A percentile compares a stretch with the other conserved stretches of the same genome.
These are phyloP conservation scores for Cryptotermes secundus DNA, from an alignment of 1,140 invertebrate species.

Conservation along the genomic window DNA sequence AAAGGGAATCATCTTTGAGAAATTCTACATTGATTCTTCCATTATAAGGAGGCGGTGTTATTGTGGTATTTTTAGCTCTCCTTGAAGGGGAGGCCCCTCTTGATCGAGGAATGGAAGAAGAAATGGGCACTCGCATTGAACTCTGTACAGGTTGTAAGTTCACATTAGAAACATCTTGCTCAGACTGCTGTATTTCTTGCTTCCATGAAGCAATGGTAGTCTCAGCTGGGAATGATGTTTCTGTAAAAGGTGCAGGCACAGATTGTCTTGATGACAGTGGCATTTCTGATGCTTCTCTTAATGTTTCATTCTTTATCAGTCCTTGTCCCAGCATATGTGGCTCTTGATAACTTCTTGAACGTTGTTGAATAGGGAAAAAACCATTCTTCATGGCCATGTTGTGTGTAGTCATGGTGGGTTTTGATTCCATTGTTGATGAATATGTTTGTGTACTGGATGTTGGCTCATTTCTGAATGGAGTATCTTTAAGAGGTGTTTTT, in stretches of 20 bases:
- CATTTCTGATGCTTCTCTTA: too few relatives aligned
- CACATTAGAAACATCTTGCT: not conserved
- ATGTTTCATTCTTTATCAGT: not conserved
- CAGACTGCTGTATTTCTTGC: not conserved
- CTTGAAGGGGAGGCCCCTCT: not conserved
- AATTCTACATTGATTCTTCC: not conserved
- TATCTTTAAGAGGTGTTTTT: not conserved
- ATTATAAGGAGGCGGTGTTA: not conserved
- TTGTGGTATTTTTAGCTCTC: not conserved
- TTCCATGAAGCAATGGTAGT: not conserved
- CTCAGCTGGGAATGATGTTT: not conserved
- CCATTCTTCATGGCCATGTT: not conserved
- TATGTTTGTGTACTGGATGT: not conserved
- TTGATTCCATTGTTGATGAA: not conserved
- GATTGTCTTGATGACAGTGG: not conserved
- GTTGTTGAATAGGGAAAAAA: not conserved
- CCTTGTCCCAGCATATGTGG: not conserved
- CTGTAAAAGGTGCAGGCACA: not conserved
- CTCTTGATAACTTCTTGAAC: not conserved
- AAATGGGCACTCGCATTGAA: too few relatives aligned
- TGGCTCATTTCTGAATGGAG: not conserved
- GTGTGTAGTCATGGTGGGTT: not conserved
- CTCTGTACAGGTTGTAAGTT: too few relatives aligned
- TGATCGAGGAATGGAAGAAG: too few relatives aligned
- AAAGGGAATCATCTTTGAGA: not conserved